These are phyloP conservation scores for Ginglymostoma cirratum DNA, from an alignment of 2,113 vertebrate species.

Conservation along the genomic window DNA sequence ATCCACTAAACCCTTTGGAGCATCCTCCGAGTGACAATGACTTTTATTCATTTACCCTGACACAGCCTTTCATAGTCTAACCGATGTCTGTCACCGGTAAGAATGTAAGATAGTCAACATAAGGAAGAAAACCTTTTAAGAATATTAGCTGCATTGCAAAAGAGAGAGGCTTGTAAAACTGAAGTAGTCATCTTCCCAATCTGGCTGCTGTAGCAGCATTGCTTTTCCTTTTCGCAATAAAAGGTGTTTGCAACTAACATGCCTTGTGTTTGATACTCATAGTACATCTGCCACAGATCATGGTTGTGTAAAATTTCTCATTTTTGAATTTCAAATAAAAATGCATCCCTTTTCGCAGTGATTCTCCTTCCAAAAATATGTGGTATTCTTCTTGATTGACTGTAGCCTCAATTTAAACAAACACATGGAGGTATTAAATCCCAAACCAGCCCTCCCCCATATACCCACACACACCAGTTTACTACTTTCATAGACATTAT, in stretches of 20 bases:
- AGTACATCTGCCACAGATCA: not conserved
- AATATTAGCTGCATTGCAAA: not conserved
- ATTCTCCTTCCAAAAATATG: not conserved
- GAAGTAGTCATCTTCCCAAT: not conserved
- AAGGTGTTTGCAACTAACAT: not conserved
- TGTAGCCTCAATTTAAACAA: not conserved
- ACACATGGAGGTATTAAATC: not conserved
- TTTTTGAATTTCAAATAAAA: not conserved
- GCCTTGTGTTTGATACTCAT: not conserved
- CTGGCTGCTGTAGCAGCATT: not conserved
- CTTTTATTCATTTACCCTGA: not conserved
- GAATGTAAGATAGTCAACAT: not conserved
- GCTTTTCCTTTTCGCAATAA: not conserved
- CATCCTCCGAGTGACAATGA: not conserved
- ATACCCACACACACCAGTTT: not conserved
- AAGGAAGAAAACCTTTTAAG: not conserved
- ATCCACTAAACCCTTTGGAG: not conserved
- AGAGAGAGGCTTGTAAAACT: not conserved
- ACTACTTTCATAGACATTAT: not conserved
- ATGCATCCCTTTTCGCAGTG: not conserved
- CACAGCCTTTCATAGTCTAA: not conserved
- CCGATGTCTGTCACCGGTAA: no score
- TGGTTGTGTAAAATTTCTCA: not conserved
- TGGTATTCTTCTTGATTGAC: not conserved
- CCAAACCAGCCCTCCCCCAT: no score